phyloP scores from a whole-genome alignment of 2,888 invertebrate genomes.

The Tetramorium bicarinatum region DNA sequence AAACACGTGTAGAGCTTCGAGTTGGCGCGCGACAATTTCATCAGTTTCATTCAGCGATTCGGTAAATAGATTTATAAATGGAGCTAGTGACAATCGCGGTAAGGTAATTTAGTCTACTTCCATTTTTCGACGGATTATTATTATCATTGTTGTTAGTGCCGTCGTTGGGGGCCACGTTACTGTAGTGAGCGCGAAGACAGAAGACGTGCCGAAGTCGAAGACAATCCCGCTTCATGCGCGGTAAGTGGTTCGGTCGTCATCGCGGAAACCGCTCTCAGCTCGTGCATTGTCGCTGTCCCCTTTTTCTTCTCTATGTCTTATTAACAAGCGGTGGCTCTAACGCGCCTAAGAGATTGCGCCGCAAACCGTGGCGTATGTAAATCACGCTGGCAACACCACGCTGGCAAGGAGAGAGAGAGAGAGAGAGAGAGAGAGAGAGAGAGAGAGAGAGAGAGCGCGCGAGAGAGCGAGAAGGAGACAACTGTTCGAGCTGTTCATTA shows the following conservation, averaged over 20 bases:
- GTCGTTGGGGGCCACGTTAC: not conserved
- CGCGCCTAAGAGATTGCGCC: constrained; percentile 33
- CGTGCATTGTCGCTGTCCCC: constrained; percentile 43
- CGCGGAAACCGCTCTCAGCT: constrained; percentile 19
- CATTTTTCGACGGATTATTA: not conserved
- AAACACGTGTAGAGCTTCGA: not conserved
- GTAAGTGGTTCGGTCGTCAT: constrained; percentile 39
- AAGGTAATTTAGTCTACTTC: not conserved
- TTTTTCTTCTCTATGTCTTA: constrained; percentile 58
- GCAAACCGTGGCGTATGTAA: constrained; percentile 33
- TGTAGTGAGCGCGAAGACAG: not conserved
- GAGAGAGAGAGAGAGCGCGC: not conserved
- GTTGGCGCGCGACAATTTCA: not conserved
- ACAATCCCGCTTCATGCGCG: constrained; percentile 7
- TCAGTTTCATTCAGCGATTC: not conserved
- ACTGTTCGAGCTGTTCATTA: constrained; percentile 42
- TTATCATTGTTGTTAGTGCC: too few relatives aligned
- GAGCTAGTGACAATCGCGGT: not conserved
- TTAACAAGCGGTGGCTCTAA: constrained; percentile 57
- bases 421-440: not conserved
- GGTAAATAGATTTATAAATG: not conserved
- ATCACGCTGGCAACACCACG: constrained; percentile 22
- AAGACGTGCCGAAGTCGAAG: not conserved
- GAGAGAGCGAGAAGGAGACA: not conserved
- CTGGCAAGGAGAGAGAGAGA: not conserved